phyloP scores from a whole-genome alignment of 1,140 invertebrate genomes.

The Zophobas atratus region DNA sequence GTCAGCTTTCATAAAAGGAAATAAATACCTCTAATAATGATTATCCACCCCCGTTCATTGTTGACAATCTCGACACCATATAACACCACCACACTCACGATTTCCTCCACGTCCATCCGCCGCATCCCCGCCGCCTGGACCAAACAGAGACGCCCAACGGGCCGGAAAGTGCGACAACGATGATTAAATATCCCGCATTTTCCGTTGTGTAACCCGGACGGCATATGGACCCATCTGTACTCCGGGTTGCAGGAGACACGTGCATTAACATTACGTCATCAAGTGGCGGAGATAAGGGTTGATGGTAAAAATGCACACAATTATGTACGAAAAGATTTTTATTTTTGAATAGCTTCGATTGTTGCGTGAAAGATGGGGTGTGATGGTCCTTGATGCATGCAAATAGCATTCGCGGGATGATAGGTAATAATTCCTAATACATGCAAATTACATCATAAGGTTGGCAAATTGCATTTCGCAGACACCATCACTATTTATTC shows the following conservation, averaged over 20 bases:
- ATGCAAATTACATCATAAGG: slow-evolving; percentile 21
- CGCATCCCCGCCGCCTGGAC: neutral
- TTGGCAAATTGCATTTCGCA: slow-evolving; percentile 27
- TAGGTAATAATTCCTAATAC: neutral
- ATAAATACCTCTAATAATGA: slow-evolving; percentile 43
- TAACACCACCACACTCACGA: neutral
- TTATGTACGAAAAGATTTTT: neutral
- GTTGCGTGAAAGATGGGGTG: neutral
- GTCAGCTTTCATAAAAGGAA: slow-evolving; percentile 22
- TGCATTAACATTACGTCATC: slow-evolving; percentile 51
- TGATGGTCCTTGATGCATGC: neutral
- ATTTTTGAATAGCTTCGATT: neutral
- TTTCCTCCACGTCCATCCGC: neutral
- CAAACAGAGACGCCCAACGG: neutral
- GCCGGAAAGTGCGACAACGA: slow-evolving; percentile 18
- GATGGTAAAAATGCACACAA: slow-evolving; percentile 19
- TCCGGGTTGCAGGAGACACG: slow-evolving; percentile 45
- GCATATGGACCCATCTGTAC: slow-evolving; percentile 54
- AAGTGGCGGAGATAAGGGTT: slow-evolving; percentile 29
- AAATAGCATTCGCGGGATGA: neutral
- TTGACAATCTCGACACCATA: slow-evolving; percentile 40
- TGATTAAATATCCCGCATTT: slow-evolving; percentile 43
- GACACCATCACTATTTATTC: slow-evolving; percentile 17
- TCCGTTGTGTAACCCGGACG: slow-evolving; percentile 31
- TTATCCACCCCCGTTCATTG: slow-evolving; percentile 47